Base-by-base conservation (phyloP, 1,140 invertebrate species). In the Hyles euphorbiae region DNA sequence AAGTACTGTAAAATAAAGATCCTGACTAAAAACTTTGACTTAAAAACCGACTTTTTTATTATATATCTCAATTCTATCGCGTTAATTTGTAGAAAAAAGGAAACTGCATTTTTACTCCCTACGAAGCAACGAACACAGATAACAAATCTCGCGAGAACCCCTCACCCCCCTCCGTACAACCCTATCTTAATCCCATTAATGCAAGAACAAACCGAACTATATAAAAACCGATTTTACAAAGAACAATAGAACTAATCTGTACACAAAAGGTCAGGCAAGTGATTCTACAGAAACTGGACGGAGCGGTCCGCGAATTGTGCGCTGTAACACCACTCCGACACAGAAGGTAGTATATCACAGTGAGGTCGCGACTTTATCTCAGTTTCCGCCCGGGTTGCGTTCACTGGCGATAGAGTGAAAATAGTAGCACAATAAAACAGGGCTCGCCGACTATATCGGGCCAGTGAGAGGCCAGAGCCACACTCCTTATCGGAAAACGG, bases 401-500 rank as follows among this genome's bases (percentile, higher is more conserved):
- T 76, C 72, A 66, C 70, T 65, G 61, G 73, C 77, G 74, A 83
- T 82, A 85, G 60, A 76, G 67, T 78, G 76, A 76, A 85, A 85
- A 83, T 85, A 85, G 73, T 81, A 63, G 69, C 71, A 81, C 79
- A 85, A 83, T 85, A 83, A 85, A 83, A 82, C 78, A 80, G 73
- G 71, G 67, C 70, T 69, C 53, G 68, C 61, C 65, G 67, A 77
- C 69, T 73, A 67, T 72, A 77, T 74, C 68, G 70, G 61, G 60
- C 60, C 56, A 56, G 68, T 67, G 66, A 64, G 71, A 73, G 54
- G 45, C 54, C 54, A 48, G 67, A 67, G 71, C 67, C 72, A 69
- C 65, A 67, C 72, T 78, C 70, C 74, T 82, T 84, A 82, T 84
- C 81, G 81, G 79, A 79, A 82, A 84, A 81, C 81, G 76, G 81